Evolutionary conservation across 2,888 invertebrate species (phyloP), one percentile per base, ranked within the genome.

Genomic region (Galerucella calmariensis): DNA sequence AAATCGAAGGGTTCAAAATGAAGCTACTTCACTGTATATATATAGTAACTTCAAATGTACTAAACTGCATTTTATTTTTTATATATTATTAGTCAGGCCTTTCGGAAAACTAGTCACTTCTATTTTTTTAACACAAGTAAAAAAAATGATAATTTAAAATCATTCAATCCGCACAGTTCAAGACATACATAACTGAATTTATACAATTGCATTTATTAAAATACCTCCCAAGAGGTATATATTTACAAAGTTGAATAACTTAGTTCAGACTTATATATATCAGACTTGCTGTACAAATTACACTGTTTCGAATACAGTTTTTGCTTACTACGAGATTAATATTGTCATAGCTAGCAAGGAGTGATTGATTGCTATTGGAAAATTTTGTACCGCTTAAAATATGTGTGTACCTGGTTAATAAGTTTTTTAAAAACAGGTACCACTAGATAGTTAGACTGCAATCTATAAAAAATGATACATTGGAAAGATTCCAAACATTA

Each of bases 181-280:
- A 76, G 79, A 79, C 77, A 77, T 80, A 75, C 77, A 77, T 77
- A 78, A 79, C 77, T 78, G 77, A 75, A 75, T 75, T 78, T 77
- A 75, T 77, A 80, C 79, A 75, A 78, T 76, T 79, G 78, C 69
- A 75, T 80, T 76, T 77, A 79, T 80, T 84, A 81, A 83, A 85
- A 84, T 84, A 85, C 83, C 84, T 83, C 83, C 80, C 58, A 73
- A 67, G 82, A 83, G 83, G 82, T 82, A 84, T 79, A 74, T 81
- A 81, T 84, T 81, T 85, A 84, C 82, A 85, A 82, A 79, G 81
- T 83, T 84, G 81, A 84, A 84, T 84, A 84, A 84, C 81, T 82
- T 83, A 84, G 82, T 86, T 87, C 86, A 86, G 86, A 86, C 86
- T 87, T 85, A 85, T 83, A 82, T 81, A 81, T 82, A 86, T 86